Evolutionary conservation across 2,113 vertebrate genomes (phyloP), one percentile per base, ranked within the genome.

Genomic region (Cacatua alba): DNA sequence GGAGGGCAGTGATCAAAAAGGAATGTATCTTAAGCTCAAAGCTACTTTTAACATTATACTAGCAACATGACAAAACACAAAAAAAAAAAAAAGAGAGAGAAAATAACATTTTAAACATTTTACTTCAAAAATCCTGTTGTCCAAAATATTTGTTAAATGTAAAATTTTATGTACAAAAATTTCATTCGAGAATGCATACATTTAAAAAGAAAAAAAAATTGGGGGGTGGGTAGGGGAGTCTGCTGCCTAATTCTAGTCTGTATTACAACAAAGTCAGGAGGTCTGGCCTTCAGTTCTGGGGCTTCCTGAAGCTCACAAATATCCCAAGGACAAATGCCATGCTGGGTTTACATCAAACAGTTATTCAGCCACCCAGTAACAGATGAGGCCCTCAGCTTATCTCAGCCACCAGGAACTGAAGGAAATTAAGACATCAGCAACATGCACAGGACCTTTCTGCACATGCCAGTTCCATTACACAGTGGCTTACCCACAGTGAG

Each of bases 351-450:
- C 44, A 51, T 6, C 67, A 17, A 24, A 11, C 43, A 55, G 21
- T 16, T 10, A 49, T 7, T 19, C 72, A 91, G 26, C 53, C 57
- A 19, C 6, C 24, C 70, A 31, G 33, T 1, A 41, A 6, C 7
- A 65, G 55, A 46, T 52, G 52, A 52, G 29, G 17, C 14, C 63
- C 51, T 28, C 41, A 43, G 31, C 46, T 62, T 53, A 79, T 24
- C 28, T 29, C 5, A 6, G 77, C 44, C 20, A 31, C 48, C 37
- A 46, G 28, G 60, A 55, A n/a, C 23, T 55, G 60, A 33, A 49
- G 39, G 59, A 35, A 37, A 11, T 0, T 0, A 5, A 15, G 48
- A 7, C n/a, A 25, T 1, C 4, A n/a, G 62, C 1, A 0, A 6
- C 4, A 0, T 21, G 35, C 18, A 60, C 52, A 17, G 53, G 33